Base-by-base conservation (phyloP, 2,113 vertebrate species). In the Girardinichthys multiradiatus region DNA sequence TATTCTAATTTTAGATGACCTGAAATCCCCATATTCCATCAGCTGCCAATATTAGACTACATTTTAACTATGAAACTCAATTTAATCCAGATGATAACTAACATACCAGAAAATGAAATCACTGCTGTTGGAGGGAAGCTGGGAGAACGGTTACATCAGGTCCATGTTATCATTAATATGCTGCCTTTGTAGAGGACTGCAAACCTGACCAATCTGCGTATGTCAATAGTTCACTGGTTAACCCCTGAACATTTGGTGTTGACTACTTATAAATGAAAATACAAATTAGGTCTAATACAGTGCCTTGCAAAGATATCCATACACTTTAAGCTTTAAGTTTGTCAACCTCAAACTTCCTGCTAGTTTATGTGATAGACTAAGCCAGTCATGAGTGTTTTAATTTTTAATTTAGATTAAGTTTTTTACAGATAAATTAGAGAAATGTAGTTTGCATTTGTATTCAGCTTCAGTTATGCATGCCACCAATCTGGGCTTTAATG, bases 151-250 rank as follows among this genome's bases (percentile, higher is more conserved):
- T 66, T n/a, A 39, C 8, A 35, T 75, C 15, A 17, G 14, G 54
- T 57, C n/a, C 57, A 30, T 57, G 51, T 68, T 57, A 63, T 37
- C 10, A 33, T 62, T 57, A 65, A 61, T 59, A 51, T 67, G 12
- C 13, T 21, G 13, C 57, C 21, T 62, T 4, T 48, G 35, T 15
- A n/a, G 17, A n/a, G 11, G 15, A 15, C 31, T 70, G 48, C 7
- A 51, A 24, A 51, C 21, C 10, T 62, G 2, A 11, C 62, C 33
- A 75, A 12, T n/a, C 63, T 4, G 54, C 45, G 19, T 10, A 45
- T 35, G 33, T 37, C 0, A 33, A 9, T 51, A 28, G 48, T 9
- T 45, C 57, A 59, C 12, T 17, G 4, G 12, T 61, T 6, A 19
- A 5, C 12, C 29, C 9, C 11, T 61, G 17, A 11, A 61, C 7